Conservation (phyloP, 2,113 vertebrate species). For the Pseudolaguvia tuberculata region DNA sequence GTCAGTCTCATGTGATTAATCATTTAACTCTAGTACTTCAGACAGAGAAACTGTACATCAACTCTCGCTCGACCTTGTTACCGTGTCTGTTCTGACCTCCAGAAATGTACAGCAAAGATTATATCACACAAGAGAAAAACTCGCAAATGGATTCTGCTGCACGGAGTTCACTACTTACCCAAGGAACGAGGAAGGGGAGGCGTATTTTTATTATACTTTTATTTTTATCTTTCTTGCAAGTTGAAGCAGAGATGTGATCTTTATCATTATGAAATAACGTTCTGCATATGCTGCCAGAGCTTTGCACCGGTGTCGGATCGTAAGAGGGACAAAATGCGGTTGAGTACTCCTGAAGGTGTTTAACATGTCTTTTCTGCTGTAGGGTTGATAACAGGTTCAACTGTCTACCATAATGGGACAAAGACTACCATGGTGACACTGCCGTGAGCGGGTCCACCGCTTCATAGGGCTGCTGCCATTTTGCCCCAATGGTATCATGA, state of each 20-base stretch:
- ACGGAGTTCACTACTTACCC: conserved; percentile 47
- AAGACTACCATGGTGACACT: conserved; percentile 41
- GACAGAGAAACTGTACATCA: conserved; percentile 51
- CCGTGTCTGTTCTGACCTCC: conserved; percentile 55
- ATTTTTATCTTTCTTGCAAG: conserved; percentile 43
- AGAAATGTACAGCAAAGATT: conserved; percentile 54
- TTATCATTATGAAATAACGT: conserved; percentile 49
- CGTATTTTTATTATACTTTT: conserved; percentile 35
- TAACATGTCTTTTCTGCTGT: conserved; percentile 47
- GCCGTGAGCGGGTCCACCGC: conserved; percentile 17
- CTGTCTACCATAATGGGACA: conserved; percentile 47
- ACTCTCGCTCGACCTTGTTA: conserved; percentile 54
- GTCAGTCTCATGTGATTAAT: conserved; percentile 47
- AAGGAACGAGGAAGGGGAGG: conserved; percentile 31
- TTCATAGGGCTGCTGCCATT: conserved; percentile 16
- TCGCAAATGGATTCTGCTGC: conserved; percentile 55
- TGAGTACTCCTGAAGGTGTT: conserved; percentile 38
- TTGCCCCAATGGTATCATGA: conserved; percentile 30
- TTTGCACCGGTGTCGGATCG: conserved; percentile 31
- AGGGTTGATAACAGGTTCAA: conserved; percentile 49
- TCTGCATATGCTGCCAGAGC: conserved; percentile 50
- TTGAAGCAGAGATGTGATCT: conserved; percentile 46
- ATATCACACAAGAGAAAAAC: conserved; percentile 55
- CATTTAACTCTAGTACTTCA: conserved; percentile 36
- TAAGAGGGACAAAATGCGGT: conserved; percentile 43